Evolutionary conservation across 2,113 vertebrate species (phyloP).

Genomic region (Asarcornis scutulata): DNA sequence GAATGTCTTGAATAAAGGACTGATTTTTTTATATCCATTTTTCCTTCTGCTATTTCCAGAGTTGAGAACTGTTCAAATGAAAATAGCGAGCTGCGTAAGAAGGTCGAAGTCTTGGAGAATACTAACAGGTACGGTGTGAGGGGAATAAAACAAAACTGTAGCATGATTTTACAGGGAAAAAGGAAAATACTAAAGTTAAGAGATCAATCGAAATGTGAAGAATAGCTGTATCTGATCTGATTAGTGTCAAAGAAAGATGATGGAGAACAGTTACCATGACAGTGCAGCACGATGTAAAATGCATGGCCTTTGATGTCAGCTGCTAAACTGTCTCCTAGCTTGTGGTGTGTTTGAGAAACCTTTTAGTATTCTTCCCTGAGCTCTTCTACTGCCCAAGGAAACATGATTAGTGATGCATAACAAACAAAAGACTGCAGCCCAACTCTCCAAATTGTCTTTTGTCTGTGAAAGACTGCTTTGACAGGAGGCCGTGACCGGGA

Average conservation of each 20-base stretch:
- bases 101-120: constrained; percentile 94
- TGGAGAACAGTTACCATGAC: not conserved
- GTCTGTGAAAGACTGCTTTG: not conserved
- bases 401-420: not conserved
- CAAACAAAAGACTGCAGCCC: not conserved
- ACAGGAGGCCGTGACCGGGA: not conserved
- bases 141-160: not conserved
- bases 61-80: constrained; percentile 97
- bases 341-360: not conserved
- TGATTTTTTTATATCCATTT: not conserved
- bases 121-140: constrained; percentile 88
- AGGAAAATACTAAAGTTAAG: not conserved
- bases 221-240: not conserved
- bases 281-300: not conserved
- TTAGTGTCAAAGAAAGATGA: not conserved
- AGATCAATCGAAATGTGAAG: not conserved
- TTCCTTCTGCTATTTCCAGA: constrained; percentile 72
- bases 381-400: not conserved
- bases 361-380: not conserved
- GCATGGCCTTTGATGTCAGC: not conserved
- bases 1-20: not conserved
- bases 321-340: not conserved
- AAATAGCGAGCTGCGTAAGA: constrained; percentile 93
- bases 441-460: not conserved
- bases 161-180: accelerated